Base-by-base conservation (phyloP, 2,797 vertebrate genomes). In the Lophius americanus region DNA sequence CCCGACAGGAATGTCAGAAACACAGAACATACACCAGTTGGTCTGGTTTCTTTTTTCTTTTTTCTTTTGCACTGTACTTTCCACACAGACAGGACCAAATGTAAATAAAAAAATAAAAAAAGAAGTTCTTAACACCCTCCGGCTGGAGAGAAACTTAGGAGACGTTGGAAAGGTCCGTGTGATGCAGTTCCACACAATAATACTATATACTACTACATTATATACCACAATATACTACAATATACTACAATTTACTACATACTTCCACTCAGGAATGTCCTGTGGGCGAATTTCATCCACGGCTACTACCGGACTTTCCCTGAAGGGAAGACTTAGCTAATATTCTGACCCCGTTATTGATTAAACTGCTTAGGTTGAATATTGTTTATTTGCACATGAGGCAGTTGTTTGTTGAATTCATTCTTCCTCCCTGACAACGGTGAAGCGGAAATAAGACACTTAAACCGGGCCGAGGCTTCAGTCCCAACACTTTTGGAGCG, bases 1-100 rank as follows among this genome's bases (percentile, higher is more conserved):
- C 87, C 76, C 68, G 81, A 68, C 47, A 73, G 89, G 88, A 90
- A 90, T 88, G 76, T 82, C 72, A 83, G 64, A 85, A 80, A 66
- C 82, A 69, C 39, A 2, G 4, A 14, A 39, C 52, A 56, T 3
- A 67, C 74, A 84, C 79, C 78, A 74, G 83, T 76, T 78, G 46
- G 58, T 79, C 73, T 11, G 14, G 79, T 85, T 87, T 75, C 51
- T 65, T 74, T 56, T 23, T 23, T 23, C 23, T 23, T 23, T 23
- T 23, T 23, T n/a, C n/a, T 23, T 23, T 68, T 32, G 37, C 14
- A 50, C 48, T 36, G 11, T 6, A 35, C 59, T 72, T 75, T 60
- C 33, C 23, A 35, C 7, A 14, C n/a, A 70, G 41, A 42, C 6
- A 7, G 41, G 8, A 9, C 41, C 2, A 23, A 23, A 23, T 23